Evolutionary conservation across 1,140 invertebrate species (phyloP), one percentile per base, ranked within the genome.

Genomic region (Drosophila micromelanica): DNA sequence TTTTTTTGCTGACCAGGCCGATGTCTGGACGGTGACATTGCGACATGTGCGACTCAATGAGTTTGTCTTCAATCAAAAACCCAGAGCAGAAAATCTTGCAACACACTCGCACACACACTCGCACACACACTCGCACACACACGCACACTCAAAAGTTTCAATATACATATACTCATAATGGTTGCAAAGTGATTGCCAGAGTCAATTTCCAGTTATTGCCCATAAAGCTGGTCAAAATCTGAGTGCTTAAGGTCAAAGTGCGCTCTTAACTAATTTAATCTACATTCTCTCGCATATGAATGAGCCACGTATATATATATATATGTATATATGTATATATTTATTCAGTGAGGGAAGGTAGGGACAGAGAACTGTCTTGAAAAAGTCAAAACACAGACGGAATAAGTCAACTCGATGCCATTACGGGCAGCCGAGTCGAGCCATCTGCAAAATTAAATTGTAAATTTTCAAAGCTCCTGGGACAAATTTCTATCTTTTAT

Each of bases 401-500:
- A 40, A 56, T 67, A 63, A 74, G 72, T 73, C 70, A 73, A 67
- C 30, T 59, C 38, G 70, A 11, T 65, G 54, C 62, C 61, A 65
- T 76, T 74, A 74, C n/a, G 65, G 55, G n/a, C 42, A 67, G 63
- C 30, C 23, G 42, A 30, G 54, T 46, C 32, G 48, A 73, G 51
- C 57, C 81, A 86, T 80, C 74, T 86, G 71, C 71, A 78, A 78
- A 86, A 86, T 86, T 68, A 86, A 86, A 86, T 86, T 86, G 81
- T 86, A 86, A 86, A 86, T 86, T 86, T 69, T 75, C 54, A 78
- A 86, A 65, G 78, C 81, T 86, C 81, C 54, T 78, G 81, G 81
- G 81, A 86, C 74, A 78, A 86, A 86, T 86, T 86, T 80, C 63
- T 80, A 77, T 77, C 80, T 86, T 86, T 85, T 85, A 80, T 85